A percentile compares a stretch with the other conserved stretches of the same genome.
phyloP scores from a whole-genome alignment of 2,888 invertebrate species.

The Punctoribates punctum region DNA sequence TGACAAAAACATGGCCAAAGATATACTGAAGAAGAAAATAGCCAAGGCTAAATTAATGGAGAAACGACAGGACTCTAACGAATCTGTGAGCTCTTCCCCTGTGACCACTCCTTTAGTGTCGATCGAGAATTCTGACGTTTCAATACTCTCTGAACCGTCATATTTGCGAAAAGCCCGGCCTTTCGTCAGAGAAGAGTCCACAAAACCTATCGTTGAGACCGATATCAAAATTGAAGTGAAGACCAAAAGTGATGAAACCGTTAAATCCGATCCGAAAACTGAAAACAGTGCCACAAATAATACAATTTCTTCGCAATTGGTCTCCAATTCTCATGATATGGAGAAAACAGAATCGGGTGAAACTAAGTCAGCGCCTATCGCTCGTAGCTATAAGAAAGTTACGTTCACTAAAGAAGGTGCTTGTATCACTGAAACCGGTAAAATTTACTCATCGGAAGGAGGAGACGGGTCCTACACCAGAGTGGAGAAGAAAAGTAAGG shows the following conservation, averaged over 20 bases:
- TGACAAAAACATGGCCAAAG: slow-evolving; percentile 42
- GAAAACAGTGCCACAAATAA: background rate
- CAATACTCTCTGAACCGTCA: slow-evolving; percentile 17
- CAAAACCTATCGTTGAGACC: background rate
- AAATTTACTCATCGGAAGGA: slow-evolving; percentile 47
- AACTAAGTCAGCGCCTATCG: slow-evolving; percentile 46
- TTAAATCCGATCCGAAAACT: background rate
- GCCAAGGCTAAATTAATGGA: slow-evolving; percentile 42
- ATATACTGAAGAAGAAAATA: slow-evolving; percentile 41
- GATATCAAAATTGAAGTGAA: background rate
- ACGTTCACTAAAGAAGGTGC: slow-evolving; percentile 50
- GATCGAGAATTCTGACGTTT: slow-evolving; percentile 40
- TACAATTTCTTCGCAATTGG: background rate
- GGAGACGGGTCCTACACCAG: slow-evolving; percentile 48
- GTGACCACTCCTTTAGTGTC: slow-evolving; percentile 39
- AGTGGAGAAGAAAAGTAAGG: slow-evolving; percentile 49
- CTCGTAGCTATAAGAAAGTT: slow-evolving; percentile 49
- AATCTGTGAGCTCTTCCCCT: background rate
- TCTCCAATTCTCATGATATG: background rate
- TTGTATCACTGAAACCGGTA: slow-evolving; percentile 49
- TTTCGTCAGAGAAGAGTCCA: slow-evolving; percentile 19
- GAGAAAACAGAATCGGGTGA: background rate
- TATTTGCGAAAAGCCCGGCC: slow-evolving; percentile 14
- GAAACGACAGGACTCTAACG: slow-evolving; percentile 37
- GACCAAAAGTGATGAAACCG: background rate